These are phyloP conservation scores for Mimachlamys varia DNA, from an alignment of 2,888 invertebrate species.

Conservation along the genomic window DNA sequence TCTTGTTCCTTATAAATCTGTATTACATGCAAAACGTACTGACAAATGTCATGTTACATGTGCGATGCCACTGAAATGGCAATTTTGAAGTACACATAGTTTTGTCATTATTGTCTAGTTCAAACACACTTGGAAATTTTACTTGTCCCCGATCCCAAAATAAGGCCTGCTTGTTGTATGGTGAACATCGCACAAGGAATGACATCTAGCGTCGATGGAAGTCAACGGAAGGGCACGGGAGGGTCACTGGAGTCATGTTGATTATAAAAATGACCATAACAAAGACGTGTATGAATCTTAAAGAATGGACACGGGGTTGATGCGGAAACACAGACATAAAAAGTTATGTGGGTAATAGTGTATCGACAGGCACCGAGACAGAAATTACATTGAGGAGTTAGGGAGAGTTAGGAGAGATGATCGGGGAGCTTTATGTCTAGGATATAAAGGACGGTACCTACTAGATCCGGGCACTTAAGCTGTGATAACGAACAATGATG, in stretches of 20 bases:
- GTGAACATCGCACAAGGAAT: too few relatives aligned
- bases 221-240: background rate
- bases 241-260: background rate
- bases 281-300: background rate
- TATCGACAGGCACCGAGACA: background rate
- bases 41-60: too few relatives aligned
- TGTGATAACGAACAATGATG: too few relatives aligned
- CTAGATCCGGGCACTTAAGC: background rate
- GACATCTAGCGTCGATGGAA: too few relatives aligned
- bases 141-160: too few relatives aligned
- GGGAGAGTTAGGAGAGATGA: background rate
- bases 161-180: too few relatives aligned
- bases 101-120: too few relatives aligned
- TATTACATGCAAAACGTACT: too few relatives aligned
- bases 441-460: background rate
- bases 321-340: background rate
- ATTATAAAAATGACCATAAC: background rate
- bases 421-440: background rate
- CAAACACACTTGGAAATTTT: too few relatives aligned
- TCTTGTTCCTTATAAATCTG: too few relatives aligned
- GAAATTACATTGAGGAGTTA: background rate
- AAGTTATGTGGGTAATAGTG: background rate
- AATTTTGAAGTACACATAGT: too few relatives aligned
- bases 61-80: too few relatives aligned
- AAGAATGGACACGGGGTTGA: background rate